These are phyloP conservation scores for Acleris laterana DNA, from an alignment of 2,888 invertebrate genomes.

Conservation along the genomic window DNA sequence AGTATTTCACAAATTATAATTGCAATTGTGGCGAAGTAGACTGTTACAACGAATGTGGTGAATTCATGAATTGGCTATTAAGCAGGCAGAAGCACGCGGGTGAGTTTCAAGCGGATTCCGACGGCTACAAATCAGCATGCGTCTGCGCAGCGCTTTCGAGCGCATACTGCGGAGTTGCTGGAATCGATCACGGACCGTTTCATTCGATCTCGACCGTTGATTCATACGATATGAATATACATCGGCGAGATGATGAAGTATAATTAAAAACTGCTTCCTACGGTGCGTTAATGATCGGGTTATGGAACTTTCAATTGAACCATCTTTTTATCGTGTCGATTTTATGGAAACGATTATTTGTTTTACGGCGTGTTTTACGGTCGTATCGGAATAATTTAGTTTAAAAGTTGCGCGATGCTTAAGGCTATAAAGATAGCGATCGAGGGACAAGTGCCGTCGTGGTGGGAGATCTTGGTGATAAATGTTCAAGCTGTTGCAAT, in stretches of 20 bases:
- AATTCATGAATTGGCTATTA: constrained; percentile 11
- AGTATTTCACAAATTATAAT: constrained; percentile 1
- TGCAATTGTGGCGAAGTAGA: constrained; percentile 11
- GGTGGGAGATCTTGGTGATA: constrained; percentile 14
- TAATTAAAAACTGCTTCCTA: constrained; percentile 44
- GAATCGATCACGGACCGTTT: constrained; percentile 52
- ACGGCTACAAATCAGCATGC: constrained; percentile 62
- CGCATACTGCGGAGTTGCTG: constrained; percentile 53
- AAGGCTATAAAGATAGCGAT: constrained; percentile 26
- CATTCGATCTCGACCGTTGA: constrained; percentile 49
- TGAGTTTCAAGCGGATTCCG: constrained; percentile 58
- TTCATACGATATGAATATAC: constrained; percentile 55
- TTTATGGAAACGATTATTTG: constrained; percentile 16
- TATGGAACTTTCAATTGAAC: constrained; percentile 26
- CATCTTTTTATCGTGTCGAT: constrained; percentile 4
- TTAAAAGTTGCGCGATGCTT: constrained; percentile 13
- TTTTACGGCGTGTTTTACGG: constrained; percentile 14
- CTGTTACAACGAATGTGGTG: constrained; percentile 11
- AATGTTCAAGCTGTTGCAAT: constrained; percentile 6
- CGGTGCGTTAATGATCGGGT: constrained; percentile 27
- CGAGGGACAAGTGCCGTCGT: constrained; percentile 14
- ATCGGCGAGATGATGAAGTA: constrained; percentile 45
- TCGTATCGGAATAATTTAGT: constrained; percentile 10
- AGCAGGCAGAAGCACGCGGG: constrained; percentile 39
- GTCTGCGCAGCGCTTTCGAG: constrained; percentile 63